A percentile compares a stretch with the other conserved stretches of the same genome.
Evolutionary conservation across 2,888 invertebrate genomes (phyloP).

Genomic region (Himalopsyche japonica): DNA sequence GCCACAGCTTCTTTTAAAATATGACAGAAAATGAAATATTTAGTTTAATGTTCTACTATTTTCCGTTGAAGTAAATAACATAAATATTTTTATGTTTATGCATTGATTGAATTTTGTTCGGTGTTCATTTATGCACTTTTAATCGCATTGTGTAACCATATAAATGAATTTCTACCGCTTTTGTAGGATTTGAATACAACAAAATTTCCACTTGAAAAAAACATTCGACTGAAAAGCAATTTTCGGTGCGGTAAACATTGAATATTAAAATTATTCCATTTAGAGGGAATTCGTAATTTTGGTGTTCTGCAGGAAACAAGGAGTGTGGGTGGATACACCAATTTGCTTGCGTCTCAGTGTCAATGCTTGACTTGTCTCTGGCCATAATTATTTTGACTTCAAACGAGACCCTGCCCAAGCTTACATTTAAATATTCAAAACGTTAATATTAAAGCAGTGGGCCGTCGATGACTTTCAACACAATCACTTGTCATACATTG

Average conservation of each 20-base stretch:
- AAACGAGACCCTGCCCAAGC: background rate
- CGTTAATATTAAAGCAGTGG: slow-evolving; percentile 27
- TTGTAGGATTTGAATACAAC: background rate
- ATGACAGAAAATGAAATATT: background rate
- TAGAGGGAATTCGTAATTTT: slow-evolving; percentile 7
- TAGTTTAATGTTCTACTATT: too few species aligned
- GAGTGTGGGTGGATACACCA: background rate
- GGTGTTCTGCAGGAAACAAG: background rate
- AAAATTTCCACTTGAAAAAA: background rate
- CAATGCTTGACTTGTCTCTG: background rate
- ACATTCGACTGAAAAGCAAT: background rate
- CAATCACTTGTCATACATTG: slow-evolving; percentile 1
- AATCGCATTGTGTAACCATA: background rate
- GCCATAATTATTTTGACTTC: slow-evolving; percentile 23
- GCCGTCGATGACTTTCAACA: background rate
- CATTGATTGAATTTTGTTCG: background rate
- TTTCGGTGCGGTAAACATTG: background rate
- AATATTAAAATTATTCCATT: slow-evolving; percentile 7
- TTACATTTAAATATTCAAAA: slow-evolving; percentile 27
- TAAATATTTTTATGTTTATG: background rate
- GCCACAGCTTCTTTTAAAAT: background rate
- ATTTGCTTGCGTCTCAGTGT: slow-evolving; percentile 5
- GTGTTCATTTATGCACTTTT: background rate
- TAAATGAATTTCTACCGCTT: background rate
- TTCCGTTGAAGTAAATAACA: too few species aligned